Conservation (phyloP, 2,113 vertebrate genomes). For the Phrynosoma platyrhinos region DNA sequence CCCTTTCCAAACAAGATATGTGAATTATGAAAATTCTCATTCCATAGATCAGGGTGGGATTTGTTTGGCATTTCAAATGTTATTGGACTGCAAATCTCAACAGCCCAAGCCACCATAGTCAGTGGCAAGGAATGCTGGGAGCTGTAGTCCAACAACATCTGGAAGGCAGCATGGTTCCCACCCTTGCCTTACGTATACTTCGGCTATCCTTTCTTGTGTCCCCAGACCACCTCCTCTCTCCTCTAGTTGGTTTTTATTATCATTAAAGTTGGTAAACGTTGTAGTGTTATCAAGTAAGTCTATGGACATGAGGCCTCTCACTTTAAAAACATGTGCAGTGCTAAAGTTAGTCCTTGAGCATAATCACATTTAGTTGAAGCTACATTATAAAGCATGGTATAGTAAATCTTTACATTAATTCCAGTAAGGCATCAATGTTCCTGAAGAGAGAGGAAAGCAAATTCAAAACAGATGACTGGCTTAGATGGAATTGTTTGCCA, state of each 20-base stretch:
- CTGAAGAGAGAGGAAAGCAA: background rate
- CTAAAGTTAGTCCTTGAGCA: background rate
- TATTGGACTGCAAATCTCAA: too few relatives aligned
- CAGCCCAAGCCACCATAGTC: too few relatives aligned
- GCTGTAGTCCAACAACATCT: too few relatives aligned
- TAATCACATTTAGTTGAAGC: background rate
- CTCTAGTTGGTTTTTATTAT: background rate
- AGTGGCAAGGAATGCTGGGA: too few relatives aligned
- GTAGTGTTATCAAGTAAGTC: background rate
- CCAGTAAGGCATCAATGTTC: background rate
- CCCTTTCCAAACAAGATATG: background rate
- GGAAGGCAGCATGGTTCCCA: too few relatives aligned
- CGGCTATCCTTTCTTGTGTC: background rate
- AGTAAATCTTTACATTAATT: constrained; percentile 8
- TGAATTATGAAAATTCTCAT: background rate
- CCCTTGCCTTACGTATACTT: too few relatives aligned
- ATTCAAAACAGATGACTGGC: constrained; percentile 2
- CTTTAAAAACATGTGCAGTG: background rate
- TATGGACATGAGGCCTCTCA: background rate
- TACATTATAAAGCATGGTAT: background rate
- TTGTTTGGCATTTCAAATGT: too few relatives aligned
- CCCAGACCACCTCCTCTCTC: background rate
- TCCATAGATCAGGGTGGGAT: too few relatives aligned
- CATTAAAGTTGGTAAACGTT: background rate
- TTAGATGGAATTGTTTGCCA: constrained; percentile 8